A percentile compares a stretch with the other conserved stretches of the same genome.
phyloP scores from a whole-genome alignment of 2,888 invertebrate species.

The Argynnis bischoffii region DNA sequence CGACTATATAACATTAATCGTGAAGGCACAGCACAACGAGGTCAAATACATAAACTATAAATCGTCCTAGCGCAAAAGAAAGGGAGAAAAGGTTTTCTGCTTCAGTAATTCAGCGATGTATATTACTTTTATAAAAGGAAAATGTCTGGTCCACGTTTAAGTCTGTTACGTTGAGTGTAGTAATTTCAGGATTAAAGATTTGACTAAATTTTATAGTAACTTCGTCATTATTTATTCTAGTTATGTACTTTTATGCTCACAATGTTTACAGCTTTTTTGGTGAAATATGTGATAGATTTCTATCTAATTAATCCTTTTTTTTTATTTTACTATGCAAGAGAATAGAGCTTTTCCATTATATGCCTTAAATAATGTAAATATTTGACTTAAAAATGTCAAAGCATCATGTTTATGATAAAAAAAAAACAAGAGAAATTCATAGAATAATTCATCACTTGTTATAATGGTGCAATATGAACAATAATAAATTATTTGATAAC shows the following conservation, averaged over 20 bases:
- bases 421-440: too few relatives aligned
- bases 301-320: too few relatives aligned
- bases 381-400: too few relatives aligned
- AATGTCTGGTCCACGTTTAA: constrained; percentile 24
- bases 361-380: too few relatives aligned
- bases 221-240: background rate
- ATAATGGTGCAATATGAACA: too few relatives aligned
- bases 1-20: constrained; percentile 60
- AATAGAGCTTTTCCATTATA: too few relatives aligned
- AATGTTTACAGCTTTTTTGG: too few relatives aligned
- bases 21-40: constrained; percentile 59
- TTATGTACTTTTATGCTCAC: too few relatives aligned
- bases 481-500: background rate
- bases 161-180: constrained; percentile 13
- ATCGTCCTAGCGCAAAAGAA: constrained; percentile 61
- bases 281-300: too few relatives aligned
- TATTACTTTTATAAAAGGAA: constrained; percentile 57
- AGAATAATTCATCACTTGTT: too few relatives aligned
- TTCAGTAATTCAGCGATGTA: constrained; percentile 60
- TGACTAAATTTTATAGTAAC: background rate
- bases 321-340: too few relatives aligned
- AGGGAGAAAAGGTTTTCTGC: constrained; percentile 59
- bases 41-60: constrained; percentile 73
- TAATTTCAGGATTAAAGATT: background rate
- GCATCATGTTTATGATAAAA: too few relatives aligned